Evolutionary conservation across 2,797 vertebrate genomes (phyloP).

Genomic region (Astyanax mexicanus): DNA sequence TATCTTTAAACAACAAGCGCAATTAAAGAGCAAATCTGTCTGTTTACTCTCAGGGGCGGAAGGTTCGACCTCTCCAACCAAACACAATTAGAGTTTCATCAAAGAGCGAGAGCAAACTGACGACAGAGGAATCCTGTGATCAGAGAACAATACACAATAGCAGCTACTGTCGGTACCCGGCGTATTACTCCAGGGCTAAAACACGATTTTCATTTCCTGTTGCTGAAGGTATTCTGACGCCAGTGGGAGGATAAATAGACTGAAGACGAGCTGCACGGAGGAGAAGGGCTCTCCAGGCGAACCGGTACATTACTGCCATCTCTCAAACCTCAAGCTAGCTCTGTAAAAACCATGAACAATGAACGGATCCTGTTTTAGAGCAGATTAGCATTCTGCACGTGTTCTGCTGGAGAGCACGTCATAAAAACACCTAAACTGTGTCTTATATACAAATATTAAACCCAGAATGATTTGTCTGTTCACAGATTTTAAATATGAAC

Average conservation of each 20-base stretch:
- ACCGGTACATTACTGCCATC: constrained; percentile 35
- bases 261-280: neutral
- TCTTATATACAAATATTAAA: neutral
- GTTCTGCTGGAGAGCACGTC: neutral
- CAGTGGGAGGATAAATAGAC: constrained; percentile 19
- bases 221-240: constrained; percentile 16
- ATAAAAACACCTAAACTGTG: neutral
- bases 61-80: constrained; percentile 52
- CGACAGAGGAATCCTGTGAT: constrained; percentile 51
- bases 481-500: neutral
- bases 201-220: constrained; percentile 31
- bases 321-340: constrained; percentile 14
- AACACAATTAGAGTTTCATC: constrained; percentile 60
- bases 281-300: constrained; percentile 41
- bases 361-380: constrained; percentile 19
- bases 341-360: too few species aligned
- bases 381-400: constrained; percentile 36
- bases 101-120: constrained; percentile 36
- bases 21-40: constrained; percentile 47
- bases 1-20: constrained; percentile 54
- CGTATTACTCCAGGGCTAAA: constrained; percentile 11
- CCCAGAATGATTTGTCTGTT: neutral
- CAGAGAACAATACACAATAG: constrained; percentile 47
- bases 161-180: constrained; percentile 48
- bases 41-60: constrained; percentile 30